phyloP scores from a whole-genome alignment of 2,888 invertebrate genomes.

The Nematopogon swammerdamellus region DNA sequence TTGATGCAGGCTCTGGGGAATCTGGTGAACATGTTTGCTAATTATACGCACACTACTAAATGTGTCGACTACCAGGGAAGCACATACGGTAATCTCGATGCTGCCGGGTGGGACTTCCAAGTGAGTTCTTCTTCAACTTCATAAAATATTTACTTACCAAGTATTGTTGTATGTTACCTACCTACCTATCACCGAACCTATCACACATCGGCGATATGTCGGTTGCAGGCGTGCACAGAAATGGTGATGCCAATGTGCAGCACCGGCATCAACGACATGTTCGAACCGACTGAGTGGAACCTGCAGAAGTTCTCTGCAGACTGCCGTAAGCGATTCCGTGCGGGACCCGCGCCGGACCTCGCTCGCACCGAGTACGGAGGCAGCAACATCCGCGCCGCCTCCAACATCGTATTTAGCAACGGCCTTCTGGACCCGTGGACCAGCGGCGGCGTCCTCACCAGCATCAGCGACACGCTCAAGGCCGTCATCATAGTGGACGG shows the following conservation, averaged over 20 bases:
- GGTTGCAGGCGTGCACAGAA: constrained; percentile 81
- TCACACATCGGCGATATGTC: too few relatives aligned
- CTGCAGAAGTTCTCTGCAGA: constrained; percentile 58
- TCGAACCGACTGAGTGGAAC: constrained; percentile 74
- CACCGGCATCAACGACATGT: constrained; percentile 77
- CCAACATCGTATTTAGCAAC: constrained; percentile 79
- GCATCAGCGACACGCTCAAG: constrained; percentile 61
- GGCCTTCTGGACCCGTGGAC: constrained; percentile 87
- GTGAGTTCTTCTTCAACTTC: constrained; percentile 30
- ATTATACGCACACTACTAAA: constrained; percentile 69
- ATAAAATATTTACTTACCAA: too few relatives aligned
- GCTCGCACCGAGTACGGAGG: constrained; percentile 81
- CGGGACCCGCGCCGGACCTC: constrained; percentile 63
- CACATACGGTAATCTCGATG: constrained; percentile 59
- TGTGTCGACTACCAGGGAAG: constrained; percentile 65
- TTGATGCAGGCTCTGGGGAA: constrained; percentile 55
- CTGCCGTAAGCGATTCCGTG: constrained; percentile 69
- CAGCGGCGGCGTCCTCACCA: constrained; percentile 74
- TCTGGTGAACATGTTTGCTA: constrained; percentile 73
- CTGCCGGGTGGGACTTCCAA: constrained; percentile 80
- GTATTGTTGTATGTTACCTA: too few relatives aligned
- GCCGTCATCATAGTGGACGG: constrained; percentile 76
- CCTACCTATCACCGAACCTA: neutral
- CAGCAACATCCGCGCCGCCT: constrained; percentile 60
- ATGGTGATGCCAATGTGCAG: constrained; percentile 96